Base-by-base conservation (phyloP, 2,113 vertebrate species). In the Parotia lawesii region DNA sequence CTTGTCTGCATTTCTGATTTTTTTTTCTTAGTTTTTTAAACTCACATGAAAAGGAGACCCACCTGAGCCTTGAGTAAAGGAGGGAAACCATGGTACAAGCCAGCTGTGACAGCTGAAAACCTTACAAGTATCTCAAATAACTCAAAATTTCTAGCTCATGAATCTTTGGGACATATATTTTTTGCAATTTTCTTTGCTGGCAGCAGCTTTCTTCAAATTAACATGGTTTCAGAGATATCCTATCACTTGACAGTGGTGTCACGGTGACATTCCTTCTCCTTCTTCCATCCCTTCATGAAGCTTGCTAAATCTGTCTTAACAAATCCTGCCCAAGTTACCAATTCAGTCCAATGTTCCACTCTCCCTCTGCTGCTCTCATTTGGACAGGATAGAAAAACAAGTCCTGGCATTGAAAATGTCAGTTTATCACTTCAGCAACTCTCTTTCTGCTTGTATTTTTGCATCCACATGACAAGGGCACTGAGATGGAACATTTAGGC, bases 61-160 rank as follows among this genome's bases (percentile, higher is more conserved):
- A 96, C 35, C 53, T 54, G 33, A 77, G 62, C 23, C 38, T 93
- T 47, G 94, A 85, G 92, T 71, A 96, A 85, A 95, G 31, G 69
- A 75, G 15, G 25, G 82, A 80, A 80, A 61, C 70, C 64, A 33
- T 87, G 83, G 75, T 76, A 14, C 35, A 93, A 92, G 51, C 77
- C 96, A 57, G 85, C 84, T 35, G 33, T 94, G 85, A 96, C 82
- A 74, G 71, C 87, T 57, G 85, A 86, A 78, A 95, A 97, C 57
- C 84, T 97, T 86, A 91, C 44, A 96, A 93, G 79, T 97, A 95
- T 35, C n/a, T 79, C 61, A 66, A 65, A 69, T 60, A 67, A 76
- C 51, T 73, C 38, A 13, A 47, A 72, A 72, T 44, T 72, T 67
- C 58, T 60, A 22, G 38, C n/a, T 64, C 8, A 7, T 45, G 33